These are phyloP conservation scores for Heliornis fulica DNA, from an alignment of 2,113 vertebrate species.

Conservation along the genomic window DNA sequence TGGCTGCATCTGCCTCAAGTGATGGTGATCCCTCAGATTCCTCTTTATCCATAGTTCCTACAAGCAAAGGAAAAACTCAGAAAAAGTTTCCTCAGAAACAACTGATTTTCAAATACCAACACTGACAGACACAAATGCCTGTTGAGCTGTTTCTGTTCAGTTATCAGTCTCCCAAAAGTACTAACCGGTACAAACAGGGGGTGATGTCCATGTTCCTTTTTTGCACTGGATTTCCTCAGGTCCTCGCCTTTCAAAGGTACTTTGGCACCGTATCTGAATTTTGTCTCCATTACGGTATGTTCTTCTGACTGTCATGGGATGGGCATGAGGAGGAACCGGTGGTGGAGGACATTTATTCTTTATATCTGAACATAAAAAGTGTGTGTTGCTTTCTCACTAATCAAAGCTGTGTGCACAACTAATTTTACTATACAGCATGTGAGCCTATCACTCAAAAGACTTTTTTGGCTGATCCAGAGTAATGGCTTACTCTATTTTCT, in stretches of 20 bases:
- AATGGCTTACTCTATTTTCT: neutral
- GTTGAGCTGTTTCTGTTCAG: too few species aligned
- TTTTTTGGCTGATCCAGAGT: neutral
- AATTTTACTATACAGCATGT: neutral
- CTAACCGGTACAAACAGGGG: conserved; percentile 70
- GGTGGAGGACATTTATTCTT: conserved; percentile 74
- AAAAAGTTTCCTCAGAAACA: neutral
- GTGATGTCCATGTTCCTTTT: conserved; percentile 74
- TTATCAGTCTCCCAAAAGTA: too few species aligned
- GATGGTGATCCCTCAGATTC: neutral
- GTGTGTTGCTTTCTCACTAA: neutral
- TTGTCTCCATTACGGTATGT: conserved; percentile 56
- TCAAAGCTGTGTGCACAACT: neutral
- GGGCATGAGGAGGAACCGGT: conserved; percentile 58
- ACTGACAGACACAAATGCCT: neutral
- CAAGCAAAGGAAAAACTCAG: neutral
- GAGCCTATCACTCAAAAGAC: neutral
- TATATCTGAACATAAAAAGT: conserved; percentile 39
- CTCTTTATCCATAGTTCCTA: conserved; percentile 37
- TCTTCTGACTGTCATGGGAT: neutral
- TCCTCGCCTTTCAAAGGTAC: conserved; percentile 37
- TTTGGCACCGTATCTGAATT: conserved; percentile 52
- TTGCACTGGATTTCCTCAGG: conserved; percentile 69
- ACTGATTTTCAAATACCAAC: neutral
- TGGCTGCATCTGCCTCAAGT: neutral